Base-by-base conservation (phyloP, 2,113 vertebrate genomes). In the Calidris pugnax region DNA sequence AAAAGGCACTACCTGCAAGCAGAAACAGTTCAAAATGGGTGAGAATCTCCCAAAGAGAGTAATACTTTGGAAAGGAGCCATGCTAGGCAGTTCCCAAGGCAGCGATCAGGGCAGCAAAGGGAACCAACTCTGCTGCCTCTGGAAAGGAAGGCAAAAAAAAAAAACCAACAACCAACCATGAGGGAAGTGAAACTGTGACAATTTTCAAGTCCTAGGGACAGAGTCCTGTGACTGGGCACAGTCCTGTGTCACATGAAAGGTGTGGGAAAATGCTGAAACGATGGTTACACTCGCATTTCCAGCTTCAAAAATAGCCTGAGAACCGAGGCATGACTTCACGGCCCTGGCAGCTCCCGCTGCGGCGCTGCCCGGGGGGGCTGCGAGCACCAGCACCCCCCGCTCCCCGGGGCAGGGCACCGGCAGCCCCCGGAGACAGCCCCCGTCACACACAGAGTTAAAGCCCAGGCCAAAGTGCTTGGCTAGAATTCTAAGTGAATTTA, bases 161-260 rank as follows among this genome's bases (percentile, higher is more conserved):
- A 6, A 85, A 30, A 30, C n/a, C n/a, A n/a, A n/a, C n/a, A 18
- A 19, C 27, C 27, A 32, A 45, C 11, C 62, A 69, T 0, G 1
- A 57, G 16, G 87, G 97, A 97, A 97, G 93, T 91, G 96, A 97
- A 95, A 97, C 87, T 73, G 67, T 59, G 87, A 91, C 71, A 59
- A 43, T 80, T 92, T 81, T 63, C 5, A 79, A 85, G 74, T 94
- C 32, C 59, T 57, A 26, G 47, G 62, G 84, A 85, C 66, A 30
- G 63, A 90, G 89, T 79, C 81, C 95, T 95, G 3, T 95, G 94
- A 94, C 55, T 69, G 84, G 53, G 87, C 87, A 78, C 47, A 53
- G 80, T 57, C 62, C 78, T 4, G 63, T 63, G 87, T 97, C 95
- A 94, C 94, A 93, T 73, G 89, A 57, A 91, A 95, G 96, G 87